Conservation (phyloP, 2,888 invertebrate genomes). For the Dynastes grantii region DNA sequence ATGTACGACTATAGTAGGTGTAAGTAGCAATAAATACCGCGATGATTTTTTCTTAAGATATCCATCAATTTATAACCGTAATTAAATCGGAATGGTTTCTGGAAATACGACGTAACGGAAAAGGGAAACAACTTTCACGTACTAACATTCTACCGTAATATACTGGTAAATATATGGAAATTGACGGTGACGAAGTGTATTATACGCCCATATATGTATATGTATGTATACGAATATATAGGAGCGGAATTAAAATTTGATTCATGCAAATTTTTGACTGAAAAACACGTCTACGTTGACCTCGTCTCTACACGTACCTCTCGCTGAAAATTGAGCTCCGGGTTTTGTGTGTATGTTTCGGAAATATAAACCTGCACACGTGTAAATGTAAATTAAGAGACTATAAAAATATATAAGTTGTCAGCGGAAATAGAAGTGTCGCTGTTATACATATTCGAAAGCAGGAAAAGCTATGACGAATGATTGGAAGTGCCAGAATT, state of each 20-base stretch:
- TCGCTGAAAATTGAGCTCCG: not conserved
- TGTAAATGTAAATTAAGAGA: conserved; percentile 7
- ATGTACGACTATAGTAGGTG: not conserved
- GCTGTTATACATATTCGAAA: not conserved
- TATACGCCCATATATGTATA: not conserved
- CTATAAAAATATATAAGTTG: not conserved
- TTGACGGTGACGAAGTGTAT: conserved; percentile 28
- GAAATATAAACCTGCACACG: not conserved
- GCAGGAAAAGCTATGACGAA: not conserved
- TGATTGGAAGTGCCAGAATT: not conserved
- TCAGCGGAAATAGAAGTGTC: not conserved
- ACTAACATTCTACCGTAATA: conserved; percentile 6
- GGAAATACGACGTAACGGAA: not conserved
- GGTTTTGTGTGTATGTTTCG: not conserved
- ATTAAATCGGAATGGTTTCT: conserved; percentile 28
- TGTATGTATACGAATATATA: conserved; percentile 3
- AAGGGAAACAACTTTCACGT: not conserved
- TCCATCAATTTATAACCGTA: conserved; percentile 25
- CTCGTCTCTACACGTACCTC: not conserved
- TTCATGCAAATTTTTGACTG: conserved; percentile 40
- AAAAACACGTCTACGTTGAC: conserved; percentile 23
- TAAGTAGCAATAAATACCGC: conserved; percentile 15
- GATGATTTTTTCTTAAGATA: conserved; percentile 23
- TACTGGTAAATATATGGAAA: conserved; percentile 33
- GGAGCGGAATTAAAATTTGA: conserved; percentile 31